These are phyloP conservation scores for Propithecus coquereli DNA, from an alignment of 2,113 vertebrate species.

Conservation along the genomic window DNA sequence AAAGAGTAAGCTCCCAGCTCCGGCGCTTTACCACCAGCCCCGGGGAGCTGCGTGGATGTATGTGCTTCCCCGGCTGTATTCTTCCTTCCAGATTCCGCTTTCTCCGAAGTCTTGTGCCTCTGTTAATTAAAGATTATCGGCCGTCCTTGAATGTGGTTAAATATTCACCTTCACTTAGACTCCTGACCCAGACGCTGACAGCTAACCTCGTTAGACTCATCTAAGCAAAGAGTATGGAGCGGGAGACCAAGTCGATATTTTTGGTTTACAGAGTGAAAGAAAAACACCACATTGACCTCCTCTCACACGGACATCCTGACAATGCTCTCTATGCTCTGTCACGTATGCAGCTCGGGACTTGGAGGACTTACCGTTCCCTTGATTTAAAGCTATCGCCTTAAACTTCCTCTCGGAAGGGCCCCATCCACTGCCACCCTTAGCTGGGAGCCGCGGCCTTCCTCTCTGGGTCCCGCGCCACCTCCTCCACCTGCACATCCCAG, in stretches of 20 bases:
- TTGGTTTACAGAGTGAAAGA: neutral
- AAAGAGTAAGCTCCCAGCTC: neutral
- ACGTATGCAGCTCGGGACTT: accelerated
- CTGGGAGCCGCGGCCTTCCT: neutral
- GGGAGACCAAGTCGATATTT: neutral
- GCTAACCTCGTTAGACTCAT: neutral
- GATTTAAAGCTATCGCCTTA: accelerated
- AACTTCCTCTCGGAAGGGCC: neutral
- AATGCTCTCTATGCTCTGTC: accelerated
- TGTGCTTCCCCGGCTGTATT: neutral
- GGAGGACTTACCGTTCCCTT: accelerated
- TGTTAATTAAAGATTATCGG: neutral
- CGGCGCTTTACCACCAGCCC: accelerated
- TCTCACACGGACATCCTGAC: neutral
- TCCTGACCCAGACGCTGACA: slow-evolving; percentile 1
- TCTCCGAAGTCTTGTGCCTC: neutral
- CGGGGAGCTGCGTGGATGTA: accelerated
- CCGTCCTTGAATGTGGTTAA: slow-evolving; percentile 40
- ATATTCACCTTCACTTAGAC: slow-evolving; percentile 39
- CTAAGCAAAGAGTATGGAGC: neutral
- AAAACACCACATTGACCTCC: accelerated
- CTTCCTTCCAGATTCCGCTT: neutral
- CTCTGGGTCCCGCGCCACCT: neutral
- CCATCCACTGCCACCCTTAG: accelerated
- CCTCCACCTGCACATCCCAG: accelerated